Evolutionary conservation across 2,888 invertebrate genomes (phyloP), one percentile per base, ranked within the genome.

Genomic region (Cephus rjabovi): DNA sequence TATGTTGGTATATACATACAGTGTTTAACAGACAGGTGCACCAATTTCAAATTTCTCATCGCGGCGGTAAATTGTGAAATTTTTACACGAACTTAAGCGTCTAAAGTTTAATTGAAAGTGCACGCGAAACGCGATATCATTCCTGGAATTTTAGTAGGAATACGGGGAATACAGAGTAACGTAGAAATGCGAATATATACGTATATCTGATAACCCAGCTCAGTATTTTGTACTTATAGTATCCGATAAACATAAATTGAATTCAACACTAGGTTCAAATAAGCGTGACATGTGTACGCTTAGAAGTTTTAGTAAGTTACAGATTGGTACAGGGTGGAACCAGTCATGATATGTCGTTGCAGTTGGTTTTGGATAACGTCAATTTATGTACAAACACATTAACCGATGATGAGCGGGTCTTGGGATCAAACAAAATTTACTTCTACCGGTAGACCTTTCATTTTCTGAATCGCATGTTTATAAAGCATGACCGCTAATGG

Each of bases 271-370:
- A 56, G 6, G 56, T 56, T 56, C 56, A 56, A 56, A 56, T 23
- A 23, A 56, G 23, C 23, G 56, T 23, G 23, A 56, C 6, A 23
- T 23, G 23, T 56, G 56, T 56, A 56, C 23, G 23, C 23, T 56
- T 56, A 23, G 23, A 56, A 56, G 56, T 40, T 40, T 40, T 15
- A 40, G 15, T 74, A 33, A 37, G 75, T 73, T 68, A 74, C 37
- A 12, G 70, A 79, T 76, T 75, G 81, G 74, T 77, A 82, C 82
- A 68, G 77, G 76, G 33, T 78, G 78, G 78, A 75, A 80, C 80
- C 30, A 34, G 33, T 73, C 23, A 23, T 56, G 23, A 56, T 2
- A 23, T 56, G 56, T 56, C 56, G 9, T 56, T 56, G 9, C 56
- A 56, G 56, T 56, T 56, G 56, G 2, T 23, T 40, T 76, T 75